Evolutionary conservation across 2,888 invertebrate genomes (phyloP).

Genomic region (Aquatica leii): DNA sequence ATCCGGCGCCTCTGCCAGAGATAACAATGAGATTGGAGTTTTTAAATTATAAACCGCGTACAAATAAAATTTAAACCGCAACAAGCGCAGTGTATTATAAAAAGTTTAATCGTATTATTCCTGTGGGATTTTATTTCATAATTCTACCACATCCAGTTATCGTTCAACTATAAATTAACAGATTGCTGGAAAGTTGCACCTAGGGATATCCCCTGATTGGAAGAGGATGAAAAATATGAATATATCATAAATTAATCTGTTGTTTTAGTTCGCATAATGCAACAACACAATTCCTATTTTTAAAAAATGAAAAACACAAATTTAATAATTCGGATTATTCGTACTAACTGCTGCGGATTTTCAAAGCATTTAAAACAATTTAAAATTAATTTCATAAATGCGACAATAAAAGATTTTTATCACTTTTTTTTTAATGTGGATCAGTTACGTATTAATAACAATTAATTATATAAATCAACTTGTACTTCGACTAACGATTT

Average conservation of each 20-base stretch:
- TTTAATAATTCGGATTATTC: conserved; percentile 4
- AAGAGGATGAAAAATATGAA: conserved; percentile 28
- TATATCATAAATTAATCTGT: conserved; percentile 12
- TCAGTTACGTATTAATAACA: too few relatives aligned
- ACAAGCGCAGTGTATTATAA: conserved; percentile 43
- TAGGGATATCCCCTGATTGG: conserved; percentile 37
- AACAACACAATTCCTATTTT: background rate
- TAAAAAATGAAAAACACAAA: background rate
- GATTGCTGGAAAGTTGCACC: conserved; percentile 43
- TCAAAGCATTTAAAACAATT: too few relatives aligned
- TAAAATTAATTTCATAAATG: too few relatives aligned
- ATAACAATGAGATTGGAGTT: conserved; percentile 45
- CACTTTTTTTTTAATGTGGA: too few relatives aligned
- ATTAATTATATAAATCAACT: too few relatives aligned
- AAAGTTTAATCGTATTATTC: conserved; percentile 54
- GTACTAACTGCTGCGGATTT: too few relatives aligned
- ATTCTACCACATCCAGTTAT: conserved; percentile 47
- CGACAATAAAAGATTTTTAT: too few relatives aligned
- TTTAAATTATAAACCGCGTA: conserved; percentile 48
- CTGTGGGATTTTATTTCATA: conserved; percentile 51
- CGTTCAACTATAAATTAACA: conserved; percentile 43
- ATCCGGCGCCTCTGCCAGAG: conserved; percentile 42
- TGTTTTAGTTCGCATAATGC: too few relatives aligned
- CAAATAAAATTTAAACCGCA: conserved; percentile 51
- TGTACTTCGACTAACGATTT: too few relatives aligned